Evolutionary conservation across 1,140 invertebrate species (phyloP).

Genomic region (Danaus plexippus): DNA sequence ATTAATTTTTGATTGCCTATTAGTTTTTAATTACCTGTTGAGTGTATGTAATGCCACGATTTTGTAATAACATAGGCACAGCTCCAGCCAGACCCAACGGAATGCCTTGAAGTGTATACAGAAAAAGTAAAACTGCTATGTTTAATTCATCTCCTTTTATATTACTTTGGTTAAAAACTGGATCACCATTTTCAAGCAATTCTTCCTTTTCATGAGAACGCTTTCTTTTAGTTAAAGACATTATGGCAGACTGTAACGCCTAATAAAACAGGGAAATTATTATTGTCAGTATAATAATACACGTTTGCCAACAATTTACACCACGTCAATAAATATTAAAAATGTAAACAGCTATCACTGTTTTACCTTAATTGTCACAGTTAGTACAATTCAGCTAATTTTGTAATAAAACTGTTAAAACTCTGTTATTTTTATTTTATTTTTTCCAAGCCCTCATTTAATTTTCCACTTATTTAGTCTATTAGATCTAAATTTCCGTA

Average conservation of each 20-base stretch:
- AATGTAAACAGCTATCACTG: neutral
- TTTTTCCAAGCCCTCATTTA: too few species aligned
- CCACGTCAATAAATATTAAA: slow-evolving; percentile 3
- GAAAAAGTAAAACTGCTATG: slow-evolving; percentile 89
- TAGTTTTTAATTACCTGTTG: slow-evolving; percentile 70
- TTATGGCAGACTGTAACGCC: slow-evolving; percentile 43
- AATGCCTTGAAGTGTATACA: slow-evolving; percentile 97
- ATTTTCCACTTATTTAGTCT: too few species aligned
- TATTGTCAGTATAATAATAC: neutral
- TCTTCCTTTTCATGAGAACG: slow-evolving; percentile 50
- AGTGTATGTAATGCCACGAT: slow-evolving; percentile 90
- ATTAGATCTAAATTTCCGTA: too few species aligned
- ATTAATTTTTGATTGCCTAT: too few species aligned
- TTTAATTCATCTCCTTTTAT: slow-evolving; percentile 82
- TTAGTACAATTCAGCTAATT: neutral
- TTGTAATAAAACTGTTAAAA: too few species aligned
- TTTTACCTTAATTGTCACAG: slow-evolving; percentile 19
- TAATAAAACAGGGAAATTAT: slow-evolving; percentile 19
- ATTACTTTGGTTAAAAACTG: slow-evolving; percentile 63
- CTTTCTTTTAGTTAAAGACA: slow-evolving; percentile 58
- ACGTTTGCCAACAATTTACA: neutral
- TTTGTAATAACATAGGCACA: slow-evolving; percentile 95
- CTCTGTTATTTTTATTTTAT: too few species aligned
- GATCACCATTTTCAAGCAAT: slow-evolving; percentile 59
- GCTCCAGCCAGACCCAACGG: slow-evolving; percentile 93